A percentile compares a stretch with the other conserved stretches of the same genome.
Conservation (phyloP, 2,888 invertebrate species). For the Eilema griseolum region DNA sequence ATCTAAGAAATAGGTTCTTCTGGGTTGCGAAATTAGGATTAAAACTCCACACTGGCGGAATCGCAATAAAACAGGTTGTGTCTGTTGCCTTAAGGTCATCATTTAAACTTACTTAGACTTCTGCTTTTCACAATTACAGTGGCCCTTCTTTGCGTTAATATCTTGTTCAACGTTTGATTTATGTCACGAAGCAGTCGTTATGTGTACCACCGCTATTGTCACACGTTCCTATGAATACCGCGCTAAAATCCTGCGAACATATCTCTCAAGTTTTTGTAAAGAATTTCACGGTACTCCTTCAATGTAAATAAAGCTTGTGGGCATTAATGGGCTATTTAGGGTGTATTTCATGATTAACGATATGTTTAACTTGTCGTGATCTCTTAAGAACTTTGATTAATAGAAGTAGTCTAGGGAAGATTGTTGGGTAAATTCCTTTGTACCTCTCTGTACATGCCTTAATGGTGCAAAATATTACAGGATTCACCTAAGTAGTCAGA, state of each 20-base stretch:
- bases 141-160: slow-evolving; percentile 62
- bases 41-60: no score
- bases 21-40: no score
- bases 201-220: slow-evolving; percentile 54
- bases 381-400: slow-evolving; percentile 62
- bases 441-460: neutral
- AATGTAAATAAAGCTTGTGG: slow-evolving; percentile 77
- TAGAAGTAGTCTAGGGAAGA: slow-evolving; percentile 13
- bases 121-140: slow-evolving; percentile 16
- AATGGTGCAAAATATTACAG: neutral
- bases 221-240: slow-evolving; percentile 34
- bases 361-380: slow-evolving; percentile 64
- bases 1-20: no score
- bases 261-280: slow-evolving; percentile 52
- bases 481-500: neutral
- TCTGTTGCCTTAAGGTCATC: no score
- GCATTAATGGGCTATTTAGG: slow-evolving; percentile 81
- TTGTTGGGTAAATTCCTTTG: neutral
- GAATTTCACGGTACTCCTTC: slow-evolving; percentile 70
- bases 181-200: slow-evolving; percentile 64
- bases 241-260: slow-evolving; percentile 74
- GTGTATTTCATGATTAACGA: slow-evolving; percentile 73
- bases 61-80: no score
- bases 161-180: slow-evolving; percentile 82
- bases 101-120: slow-evolving; percentile 20